Base-by-base conservation (phyloP, 1,140 invertebrate genomes). In the Drosophila kanapiae region DNA sequence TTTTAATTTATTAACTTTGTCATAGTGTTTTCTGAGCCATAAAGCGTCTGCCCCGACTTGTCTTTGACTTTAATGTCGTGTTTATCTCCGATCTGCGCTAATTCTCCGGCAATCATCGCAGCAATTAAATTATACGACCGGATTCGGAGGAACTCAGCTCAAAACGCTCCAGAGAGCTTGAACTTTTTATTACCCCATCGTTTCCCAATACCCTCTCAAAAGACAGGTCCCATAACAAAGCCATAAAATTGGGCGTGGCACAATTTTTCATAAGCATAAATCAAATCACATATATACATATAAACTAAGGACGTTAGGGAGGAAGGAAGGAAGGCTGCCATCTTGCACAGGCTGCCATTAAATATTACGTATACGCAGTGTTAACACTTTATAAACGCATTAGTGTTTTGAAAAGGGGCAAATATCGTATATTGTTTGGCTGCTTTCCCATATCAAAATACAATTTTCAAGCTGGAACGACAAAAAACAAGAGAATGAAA, bases 301-400 rank as follows among this genome's bases (percentile, higher is more conserved):
- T 53, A 77, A 78, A 80, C 70, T 82, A 63, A 31, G 49, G 40
- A 13, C 40, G 35, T 13, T 13, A 6, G 43, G n/a, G n/a, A n/a
- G n/a, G 16, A 45, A 5, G n/a, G 42, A 42, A 42, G 31, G 31
- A 37, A n/a, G 29, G n/a, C 13, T 51, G 53, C 10, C 57, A 71
- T 33, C 61, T 56, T 40, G 67, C 65, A 69, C 61, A 84, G 74
- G 78, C 64, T 82, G 83, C 76, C 48, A 77, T 82, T 87, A 87
- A 88, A 83, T 84, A 79, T 88, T 78, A 71, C 81, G 75, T 70
- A 90, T 81, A 88, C 85, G 75, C 69, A 72, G 67, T 79, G 85
- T 88, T 90, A 90, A 77, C 85, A 90, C 81, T 90, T 88, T 85
- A 90, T 90, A 90, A 90, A 79, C 75, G 68, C 85, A 88, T 90